phyloP scores from a whole-genome alignment of 2,888 invertebrate genomes.

The Trachelus tabidus region DNA sequence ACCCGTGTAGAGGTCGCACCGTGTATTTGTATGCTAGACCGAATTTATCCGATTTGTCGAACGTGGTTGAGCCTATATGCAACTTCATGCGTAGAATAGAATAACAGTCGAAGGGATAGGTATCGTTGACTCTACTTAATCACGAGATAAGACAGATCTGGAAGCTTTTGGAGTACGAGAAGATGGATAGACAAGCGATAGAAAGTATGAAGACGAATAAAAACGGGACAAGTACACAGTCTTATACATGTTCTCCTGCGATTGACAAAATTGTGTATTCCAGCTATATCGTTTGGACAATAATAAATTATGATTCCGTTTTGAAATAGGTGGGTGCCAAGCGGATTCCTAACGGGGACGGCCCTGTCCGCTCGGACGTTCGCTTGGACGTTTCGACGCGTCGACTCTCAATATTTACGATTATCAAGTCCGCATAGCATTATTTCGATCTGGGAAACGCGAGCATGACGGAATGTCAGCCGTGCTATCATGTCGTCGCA shows the following conservation, averaged over 20 bases:
- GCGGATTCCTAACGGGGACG: slow-evolving; percentile 57
- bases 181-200: slow-evolving; percentile 11
- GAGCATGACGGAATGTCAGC: slow-evolving; percentile 63
- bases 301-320: slow-evolving; percentile 57
- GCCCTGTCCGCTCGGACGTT: slow-evolving; percentile 12
- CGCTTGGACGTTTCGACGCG: slow-evolving; percentile 3
- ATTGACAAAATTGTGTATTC: background rate
- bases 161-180: background rate
- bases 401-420: slow-evolving; percentile 58
- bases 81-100: background rate
- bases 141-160: background rate
- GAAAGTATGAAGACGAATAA: slow-evolving; percentile 23
- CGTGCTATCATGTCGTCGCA: slow-evolving; percentile 28
- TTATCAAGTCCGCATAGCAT: slow-evolving; percentile 63
- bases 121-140: background rate
- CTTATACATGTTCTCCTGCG: background rate
- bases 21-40: slow-evolving; percentile 46
- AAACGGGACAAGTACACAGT: background rate
- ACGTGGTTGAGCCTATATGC: slow-evolving; percentile 10
- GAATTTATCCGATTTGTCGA: slow-evolving; percentile 57
- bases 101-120: background rate
- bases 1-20: slow-evolving; percentile 51
- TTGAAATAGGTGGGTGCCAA: slow-evolving; percentile 51
- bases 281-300: slow-evolving; percentile 28
- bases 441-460: slow-evolving; percentile 65